Evolutionary conservation across 2,888 invertebrate genomes (phyloP).

Genomic region (Melipona bicolor): DNA sequence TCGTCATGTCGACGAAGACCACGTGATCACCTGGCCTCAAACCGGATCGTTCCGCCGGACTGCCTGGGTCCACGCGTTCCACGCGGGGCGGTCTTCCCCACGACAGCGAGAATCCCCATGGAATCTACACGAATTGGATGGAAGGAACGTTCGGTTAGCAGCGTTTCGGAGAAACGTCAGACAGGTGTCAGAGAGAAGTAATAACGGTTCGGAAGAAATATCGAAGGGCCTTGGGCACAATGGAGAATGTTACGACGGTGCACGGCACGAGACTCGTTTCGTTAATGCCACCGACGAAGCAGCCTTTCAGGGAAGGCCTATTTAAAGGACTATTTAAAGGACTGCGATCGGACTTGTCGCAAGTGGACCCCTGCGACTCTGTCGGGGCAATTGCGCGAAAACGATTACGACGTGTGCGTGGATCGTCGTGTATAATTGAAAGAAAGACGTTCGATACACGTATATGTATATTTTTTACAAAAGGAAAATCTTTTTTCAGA

Average conservation of each 20-base stretch:
- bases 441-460: too few relatives aligned
- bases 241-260: neutral
- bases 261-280: slow-evolving; percentile 10
- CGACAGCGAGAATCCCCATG: slow-evolving; percentile 92
- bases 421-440: neutral
- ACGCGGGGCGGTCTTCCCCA: slow-evolving; percentile 95
- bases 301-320: neutral
- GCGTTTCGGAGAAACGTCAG: neutral
- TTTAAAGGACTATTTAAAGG: neutral
- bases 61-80: slow-evolving; percentile 92
- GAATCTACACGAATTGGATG: slow-evolving; percentile 67
- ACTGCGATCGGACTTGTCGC: slow-evolving; percentile 9
- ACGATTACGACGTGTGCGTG: neutral
- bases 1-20: slow-evolving; percentile 94
- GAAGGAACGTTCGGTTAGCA: neutral
- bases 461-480: too few relatives aligned
- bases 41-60: slow-evolving; percentile 93
- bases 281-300: neutral
- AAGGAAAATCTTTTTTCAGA: too few relatives aligned
- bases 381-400: slow-evolving; percentile 20
- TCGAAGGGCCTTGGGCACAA: neutral
- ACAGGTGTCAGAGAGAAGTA: neutral
- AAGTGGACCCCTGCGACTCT: slow-evolving; percentile 26
- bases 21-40: slow-evolving; percentile 94
- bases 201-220: neutral